phyloP scores from a whole-genome alignment of 2,113 vertebrate genomes.

The Python bivittatus region DNA sequence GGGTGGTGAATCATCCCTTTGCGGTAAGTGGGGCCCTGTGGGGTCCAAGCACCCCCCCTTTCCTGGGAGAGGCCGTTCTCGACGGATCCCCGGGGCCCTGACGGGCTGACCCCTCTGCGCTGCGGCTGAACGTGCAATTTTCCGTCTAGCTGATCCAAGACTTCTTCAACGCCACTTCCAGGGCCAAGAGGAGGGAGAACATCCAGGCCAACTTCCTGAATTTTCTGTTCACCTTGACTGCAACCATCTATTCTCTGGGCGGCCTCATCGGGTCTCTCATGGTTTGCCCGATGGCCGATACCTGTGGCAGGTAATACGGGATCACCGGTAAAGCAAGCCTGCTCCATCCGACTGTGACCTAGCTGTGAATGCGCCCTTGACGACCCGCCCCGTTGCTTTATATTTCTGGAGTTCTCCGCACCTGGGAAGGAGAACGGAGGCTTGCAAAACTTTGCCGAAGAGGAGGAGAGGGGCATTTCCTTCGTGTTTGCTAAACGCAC shows the following conservation, averaged over 20 bases:
- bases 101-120: not conserved
- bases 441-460: too few relatives aligned
- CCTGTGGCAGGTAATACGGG: not conserved
- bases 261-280: not conserved
- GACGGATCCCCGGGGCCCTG: accelerated
- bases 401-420: too few relatives aligned
- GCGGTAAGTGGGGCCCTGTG: not conserved
- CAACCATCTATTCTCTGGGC: not conserved
- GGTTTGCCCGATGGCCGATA: not conserved
- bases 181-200: not conserved
- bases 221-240: not conserved
- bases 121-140: not conserved
- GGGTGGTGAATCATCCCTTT: not conserved
- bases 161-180: not conserved
- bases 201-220: accelerated
- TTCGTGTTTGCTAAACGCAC: too few relatives aligned
- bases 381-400: not conserved
- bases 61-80: not conserved
- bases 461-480: too few relatives aligned
- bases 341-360: accelerated
- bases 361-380: not conserved
- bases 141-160: not conserved
- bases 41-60: not conserved
- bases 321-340: accelerated
- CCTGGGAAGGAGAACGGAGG: too few relatives aligned